Evolutionary conservation across 2,888 invertebrate species (phyloP).

Genomic region (Metellina segmentata): DNA sequence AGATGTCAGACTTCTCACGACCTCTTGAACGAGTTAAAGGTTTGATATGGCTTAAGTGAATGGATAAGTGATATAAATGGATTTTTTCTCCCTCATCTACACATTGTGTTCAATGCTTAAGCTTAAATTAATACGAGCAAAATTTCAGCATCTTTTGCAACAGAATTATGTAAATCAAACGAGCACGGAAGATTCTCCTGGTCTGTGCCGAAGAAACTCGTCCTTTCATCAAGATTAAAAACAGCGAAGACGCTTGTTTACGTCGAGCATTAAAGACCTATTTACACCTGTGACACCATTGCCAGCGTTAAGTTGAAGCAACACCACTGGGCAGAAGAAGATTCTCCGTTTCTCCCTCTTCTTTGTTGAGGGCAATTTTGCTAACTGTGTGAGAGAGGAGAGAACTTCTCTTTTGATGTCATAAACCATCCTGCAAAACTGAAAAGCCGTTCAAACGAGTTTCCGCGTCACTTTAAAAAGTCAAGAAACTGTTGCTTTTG

Average conservation of each 20-base stretch:
- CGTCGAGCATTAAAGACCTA: neutral
- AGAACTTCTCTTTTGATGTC: constrained; percentile 19
- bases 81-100: no score
- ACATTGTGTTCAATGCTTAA: no score
- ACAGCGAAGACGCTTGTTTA: neutral
- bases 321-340: neutral
- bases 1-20: no score
- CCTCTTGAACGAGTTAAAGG: no score
- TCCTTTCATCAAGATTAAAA: neutral
- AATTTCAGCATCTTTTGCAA: no score
- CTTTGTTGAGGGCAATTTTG: neutral
- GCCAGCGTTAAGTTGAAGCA: neutral
- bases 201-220: neutral
- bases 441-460: constrained; percentile 32
- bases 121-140: no score
- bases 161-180: no score
- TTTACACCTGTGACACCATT: constrained; percentile 12
- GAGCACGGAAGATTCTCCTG: no score
- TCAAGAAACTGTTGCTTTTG: constrained; percentile 17
- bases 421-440: constrained; percentile 24
- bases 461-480: constrained; percentile 17
- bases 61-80: no score
- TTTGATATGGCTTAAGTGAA: no score
- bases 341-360: neutral
- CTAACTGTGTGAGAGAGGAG: no score